A percentile compares a stretch with the other conserved stretches of the same genome.
These are phyloP conservation scores for Pantala flavescens DNA, from an alignment of 1,140 invertebrate species.

Conservation along the genomic window DNA sequence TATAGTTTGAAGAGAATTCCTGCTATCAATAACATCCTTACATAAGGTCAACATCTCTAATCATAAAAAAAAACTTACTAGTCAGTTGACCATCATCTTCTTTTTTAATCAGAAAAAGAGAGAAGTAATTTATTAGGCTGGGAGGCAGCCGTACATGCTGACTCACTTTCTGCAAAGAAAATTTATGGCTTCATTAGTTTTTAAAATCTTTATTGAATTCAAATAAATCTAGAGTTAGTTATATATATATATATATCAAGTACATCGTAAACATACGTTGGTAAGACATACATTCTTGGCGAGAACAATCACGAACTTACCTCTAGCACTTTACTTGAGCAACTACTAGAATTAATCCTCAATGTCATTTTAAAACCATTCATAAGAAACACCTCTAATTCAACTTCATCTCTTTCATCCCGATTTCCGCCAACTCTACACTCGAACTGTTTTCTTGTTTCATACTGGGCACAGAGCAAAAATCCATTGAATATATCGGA, in stretches of 20 bases:
- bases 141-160: constrained; percentile 62
- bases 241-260: too few relatives aligned
- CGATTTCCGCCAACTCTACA: neutral
- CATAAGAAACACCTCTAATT: constrained; percentile 72
- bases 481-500: constrained; percentile 77
- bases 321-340: constrained; percentile 68
- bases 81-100: constrained; percentile 58
- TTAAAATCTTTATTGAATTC: too few relatives aligned
- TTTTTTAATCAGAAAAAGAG: constrained; percentile 71
- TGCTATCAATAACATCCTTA: too few relatives aligned
- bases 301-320: constrained; percentile 32
- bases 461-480: constrained; percentile 82
- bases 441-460: constrained; percentile 45
- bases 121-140: constrained; percentile 75
- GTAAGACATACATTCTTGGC: too few relatives aligned
- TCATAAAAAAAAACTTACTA: constrained; percentile 36
- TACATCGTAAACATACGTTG: too few relatives aligned
- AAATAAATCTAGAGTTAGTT: too few relatives aligned
- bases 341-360: constrained; percentile 68
- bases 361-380: constrained; percentile 75
- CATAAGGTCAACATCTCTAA: too few relatives aligned
- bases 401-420: constrained; percentile 57
- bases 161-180: constrained; percentile 61
- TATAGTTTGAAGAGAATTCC: too few relatives aligned
- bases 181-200: too few relatives aligned